These are phyloP conservation scores for Caenorhabditis sp. DNA, from an alignment of 2,888 invertebrate genomes.

Conservation along the genomic window DNA sequence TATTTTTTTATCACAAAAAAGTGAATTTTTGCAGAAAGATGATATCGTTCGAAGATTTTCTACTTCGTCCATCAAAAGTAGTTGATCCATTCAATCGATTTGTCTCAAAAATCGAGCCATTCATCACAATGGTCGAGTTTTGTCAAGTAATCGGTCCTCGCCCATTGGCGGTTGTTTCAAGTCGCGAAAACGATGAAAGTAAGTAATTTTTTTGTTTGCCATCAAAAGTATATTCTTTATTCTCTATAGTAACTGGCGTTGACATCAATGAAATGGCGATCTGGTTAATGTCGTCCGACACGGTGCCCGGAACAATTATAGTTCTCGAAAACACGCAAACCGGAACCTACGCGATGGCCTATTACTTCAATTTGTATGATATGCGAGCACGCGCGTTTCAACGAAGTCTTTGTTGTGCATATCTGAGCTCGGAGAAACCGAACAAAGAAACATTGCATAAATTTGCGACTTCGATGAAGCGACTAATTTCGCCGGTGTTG, in stretches of 20 bases:
- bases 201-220: not conserved
- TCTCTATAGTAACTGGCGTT: slow-evolving; percentile 33
- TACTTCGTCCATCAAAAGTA: slow-evolving; percentile 35
- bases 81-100: slow-evolving; percentile 54
- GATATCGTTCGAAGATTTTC: slow-evolving; percentile 47
- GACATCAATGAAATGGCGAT: slow-evolving; percentile 61
- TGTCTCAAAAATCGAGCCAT: slow-evolving; percentile 43
- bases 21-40: slow-evolving; percentile 6
- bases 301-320: slow-evolving; percentile 56
- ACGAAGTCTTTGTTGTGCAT: slow-evolving; percentile 63
- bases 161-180: slow-evolving; percentile 50
- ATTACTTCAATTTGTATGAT: slow-evolving; percentile 63
- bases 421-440: slow-evolving; percentile 53
- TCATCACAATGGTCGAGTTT: slow-evolving; percentile 63
- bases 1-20: not conserved
- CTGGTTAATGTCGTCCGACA: slow-evolving; percentile 68
- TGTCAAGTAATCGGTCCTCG: slow-evolving; percentile 65
- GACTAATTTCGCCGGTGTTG: slow-evolving; percentile 52
- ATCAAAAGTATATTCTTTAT: slow-evolving; percentile 6
- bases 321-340: slow-evolving; percentile 64
- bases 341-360: slow-evolving; percentile 60
- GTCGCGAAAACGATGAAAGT: slow-evolving; percentile 21
- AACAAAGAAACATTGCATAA: slow-evolving; percentile 32
- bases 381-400: slow-evolving; percentile 66
- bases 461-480: slow-evolving; percentile 42